phyloP scores from a whole-genome alignment of 2,113 vertebrate species.

The Laterallus jamaicensis region DNA sequence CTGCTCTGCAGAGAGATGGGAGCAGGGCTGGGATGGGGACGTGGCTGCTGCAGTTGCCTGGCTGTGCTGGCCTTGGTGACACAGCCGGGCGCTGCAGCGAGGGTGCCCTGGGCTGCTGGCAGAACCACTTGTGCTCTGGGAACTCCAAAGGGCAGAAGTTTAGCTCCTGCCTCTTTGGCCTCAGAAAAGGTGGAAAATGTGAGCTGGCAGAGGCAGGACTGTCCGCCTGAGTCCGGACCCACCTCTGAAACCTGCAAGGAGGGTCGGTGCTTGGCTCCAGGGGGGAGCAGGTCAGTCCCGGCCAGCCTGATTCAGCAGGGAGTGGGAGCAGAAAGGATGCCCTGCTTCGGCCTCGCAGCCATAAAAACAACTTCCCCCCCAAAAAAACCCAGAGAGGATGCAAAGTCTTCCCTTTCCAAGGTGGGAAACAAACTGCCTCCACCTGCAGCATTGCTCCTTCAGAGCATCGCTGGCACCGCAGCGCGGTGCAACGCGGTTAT shows the following conservation, averaged over 20 bases:
- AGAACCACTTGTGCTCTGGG: not conserved
- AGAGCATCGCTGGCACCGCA: not conserved
- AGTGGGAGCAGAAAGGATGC: not conserved
- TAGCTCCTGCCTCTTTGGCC: not conserved
- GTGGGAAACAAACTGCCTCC: not conserved
- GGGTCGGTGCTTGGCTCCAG: rapidly evolving
- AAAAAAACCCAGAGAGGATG: no score
- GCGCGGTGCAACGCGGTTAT: not conserved
- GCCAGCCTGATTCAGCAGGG: rapidly evolving
- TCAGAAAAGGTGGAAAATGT: not conserved
- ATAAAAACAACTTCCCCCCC: not conserved
- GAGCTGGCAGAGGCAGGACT: not conserved
- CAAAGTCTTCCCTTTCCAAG: not conserved
- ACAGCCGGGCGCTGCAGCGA: rapidly evolving
- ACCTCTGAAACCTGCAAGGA: not conserved
- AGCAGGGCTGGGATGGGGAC: not conserved
- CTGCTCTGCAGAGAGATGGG: not conserved
- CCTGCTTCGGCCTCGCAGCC: not conserved
- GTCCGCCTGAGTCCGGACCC: not conserved
- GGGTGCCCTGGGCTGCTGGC: not conserved
- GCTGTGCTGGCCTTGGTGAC: not conserved
- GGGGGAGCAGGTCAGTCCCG: rapidly evolving
- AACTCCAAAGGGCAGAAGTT: not conserved
- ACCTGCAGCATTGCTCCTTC: not conserved
- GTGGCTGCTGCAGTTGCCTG: rapidly evolving